phyloP scores from a whole-genome alignment of 1,140 invertebrate species.

The Heterodera schachtii region DNA sequence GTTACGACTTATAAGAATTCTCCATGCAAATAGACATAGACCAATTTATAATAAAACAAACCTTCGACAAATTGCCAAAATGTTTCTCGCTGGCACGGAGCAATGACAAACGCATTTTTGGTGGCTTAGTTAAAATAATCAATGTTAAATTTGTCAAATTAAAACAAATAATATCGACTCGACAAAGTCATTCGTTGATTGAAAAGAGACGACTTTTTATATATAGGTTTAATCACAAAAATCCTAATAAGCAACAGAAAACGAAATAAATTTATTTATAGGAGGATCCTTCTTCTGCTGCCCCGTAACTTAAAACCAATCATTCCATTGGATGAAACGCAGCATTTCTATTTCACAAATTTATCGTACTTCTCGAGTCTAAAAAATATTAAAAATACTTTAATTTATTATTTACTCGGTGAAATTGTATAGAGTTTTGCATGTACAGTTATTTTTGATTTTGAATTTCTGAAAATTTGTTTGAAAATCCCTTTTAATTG shows the following conservation, averaged over 20 bases:
- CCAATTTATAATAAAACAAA: neutral
- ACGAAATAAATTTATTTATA: too few relatives aligned
- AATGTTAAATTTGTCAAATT: neutral
- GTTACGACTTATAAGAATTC: too few relatives aligned
- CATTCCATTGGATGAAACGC: neutral
- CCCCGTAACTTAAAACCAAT: neutral
- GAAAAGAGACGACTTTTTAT: neutral
- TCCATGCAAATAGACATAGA: too few relatives aligned
- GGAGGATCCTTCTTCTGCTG: too few relatives aligned
- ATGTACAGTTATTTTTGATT: too few relatives aligned
- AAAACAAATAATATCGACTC: too few relatives aligned
- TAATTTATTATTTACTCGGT: too few relatives aligned
- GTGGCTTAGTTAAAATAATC: neutral
- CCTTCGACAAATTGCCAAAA: neutral
- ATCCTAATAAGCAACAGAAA: neutral
- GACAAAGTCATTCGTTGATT: too few relatives aligned
- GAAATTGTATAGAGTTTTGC: too few relatives aligned
- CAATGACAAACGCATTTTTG: neutral
- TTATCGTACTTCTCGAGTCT: constrained; percentile 3
- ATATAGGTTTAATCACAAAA: constrained; percentile 11
- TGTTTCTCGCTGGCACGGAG: neutral
- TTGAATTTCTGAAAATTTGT: too few relatives aligned
- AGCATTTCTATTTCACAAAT: neutral
- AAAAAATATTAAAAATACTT: neutral
- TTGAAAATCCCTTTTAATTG: too few relatives aligned